Evolutionary conservation across 2,888 invertebrate species (phyloP).

Genomic region (Rotaria macrura): DNA sequence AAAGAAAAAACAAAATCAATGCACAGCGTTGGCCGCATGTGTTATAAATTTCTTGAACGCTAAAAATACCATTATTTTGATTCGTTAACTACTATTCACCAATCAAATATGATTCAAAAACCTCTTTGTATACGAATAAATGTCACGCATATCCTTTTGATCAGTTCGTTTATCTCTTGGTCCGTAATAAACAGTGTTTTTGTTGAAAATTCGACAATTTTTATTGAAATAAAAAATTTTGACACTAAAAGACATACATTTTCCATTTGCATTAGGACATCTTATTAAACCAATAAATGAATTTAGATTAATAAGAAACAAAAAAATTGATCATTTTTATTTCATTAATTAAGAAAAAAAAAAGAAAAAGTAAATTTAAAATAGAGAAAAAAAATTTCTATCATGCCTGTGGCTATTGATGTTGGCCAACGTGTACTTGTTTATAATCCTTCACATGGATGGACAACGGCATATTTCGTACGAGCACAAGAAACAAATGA

Average conservation of each 20-base stretch:
- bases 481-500: background rate
- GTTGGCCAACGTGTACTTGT: constrained; percentile 20
- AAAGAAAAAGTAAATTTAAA: background rate
- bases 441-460: background rate
- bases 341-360: background rate
- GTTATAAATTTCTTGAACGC: too few species aligned
- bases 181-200: background rate
- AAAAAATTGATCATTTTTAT: background rate
- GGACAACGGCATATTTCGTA: constrained; percentile 19
- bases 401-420: constrained; percentile 17
- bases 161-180: constrained; percentile 3
- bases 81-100: background rate
- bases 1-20: too few species aligned
- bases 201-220: background rate
- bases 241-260: too few species aligned
- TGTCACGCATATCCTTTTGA: background rate
- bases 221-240: background rate
- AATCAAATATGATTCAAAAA: background rate
- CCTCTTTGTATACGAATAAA: background rate
- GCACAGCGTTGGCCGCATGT: too few species aligned
- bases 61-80: background rate
- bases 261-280: background rate
- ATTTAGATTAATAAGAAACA: background rate
- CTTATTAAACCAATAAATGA: constrained; percentile 2
- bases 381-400: background rate